These are phyloP conservation scores for Brachylomia viminalis DNA, from an alignment of 2,888 invertebrate genomes.

Conservation along the genomic window DNA sequence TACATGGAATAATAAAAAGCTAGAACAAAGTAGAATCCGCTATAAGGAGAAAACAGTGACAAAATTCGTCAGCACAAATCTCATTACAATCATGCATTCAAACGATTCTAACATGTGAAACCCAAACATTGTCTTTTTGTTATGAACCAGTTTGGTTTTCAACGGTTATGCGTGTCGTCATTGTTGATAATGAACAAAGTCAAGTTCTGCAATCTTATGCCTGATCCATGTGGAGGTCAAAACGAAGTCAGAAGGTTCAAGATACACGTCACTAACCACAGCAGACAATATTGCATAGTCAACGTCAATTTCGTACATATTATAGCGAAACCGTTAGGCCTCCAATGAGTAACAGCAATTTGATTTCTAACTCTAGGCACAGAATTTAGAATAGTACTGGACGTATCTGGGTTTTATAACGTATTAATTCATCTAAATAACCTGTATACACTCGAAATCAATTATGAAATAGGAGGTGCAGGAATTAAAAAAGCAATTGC, in stretches of 20 bases:
- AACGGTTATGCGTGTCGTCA: conserved; percentile 14
- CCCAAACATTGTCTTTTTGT: not conserved
- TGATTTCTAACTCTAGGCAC: not conserved
- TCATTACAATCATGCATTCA: conserved; percentile 63
- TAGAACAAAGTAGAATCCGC: conserved; percentile 46
- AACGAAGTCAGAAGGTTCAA: conserved; percentile 34
- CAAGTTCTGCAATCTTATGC: not conserved
- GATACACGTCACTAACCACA: conserved; percentile 60
- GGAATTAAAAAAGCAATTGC: conserved; percentile 24
- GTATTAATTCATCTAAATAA: not conserved
- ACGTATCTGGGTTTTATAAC: too few relatives aligned
- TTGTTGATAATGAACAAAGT: not conserved
- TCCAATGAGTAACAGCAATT: conserved; percentile 11
- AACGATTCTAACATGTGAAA: conserved; percentile 36
- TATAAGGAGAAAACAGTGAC: conserved; percentile 1
- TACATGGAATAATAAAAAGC: conserved; percentile 41
- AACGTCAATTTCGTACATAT: conserved; percentile 34
- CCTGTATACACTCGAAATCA: not conserved
- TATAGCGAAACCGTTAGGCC: conserved; percentile 51
- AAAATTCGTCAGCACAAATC: conserved; percentile 60
- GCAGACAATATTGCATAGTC: conserved; percentile 40
- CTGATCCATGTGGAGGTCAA: conserved; percentile 14
- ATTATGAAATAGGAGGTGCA: conserved; percentile 21
- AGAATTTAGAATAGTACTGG: too few relatives aligned
- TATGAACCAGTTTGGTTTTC: conserved; percentile 9